These are phyloP conservation scores for Serilophus lunatus DNA, from an alignment of 2,113 vertebrate genomes.

Conservation along the genomic window DNA sequence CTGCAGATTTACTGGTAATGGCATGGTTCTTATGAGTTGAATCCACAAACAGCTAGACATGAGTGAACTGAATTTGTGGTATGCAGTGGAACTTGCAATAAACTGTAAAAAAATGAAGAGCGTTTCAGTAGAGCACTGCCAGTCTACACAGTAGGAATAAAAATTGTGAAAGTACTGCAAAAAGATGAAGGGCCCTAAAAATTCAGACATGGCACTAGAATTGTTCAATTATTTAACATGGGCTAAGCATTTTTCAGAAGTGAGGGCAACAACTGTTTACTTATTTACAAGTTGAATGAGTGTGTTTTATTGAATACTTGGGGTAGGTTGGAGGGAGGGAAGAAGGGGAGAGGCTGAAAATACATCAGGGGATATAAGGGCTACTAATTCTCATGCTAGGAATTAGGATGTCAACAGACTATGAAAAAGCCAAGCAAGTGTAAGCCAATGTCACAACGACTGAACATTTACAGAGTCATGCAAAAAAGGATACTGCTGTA, in stretches of 20 bases:
- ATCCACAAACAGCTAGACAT: constrained; percentile 82
- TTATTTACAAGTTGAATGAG: constrained; percentile 29
- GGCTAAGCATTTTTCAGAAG: constrained; percentile 4
- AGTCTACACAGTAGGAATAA: constrained; percentile 65
- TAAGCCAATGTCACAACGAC: constrained; percentile 88
- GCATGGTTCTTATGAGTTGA: constrained; percentile 79
- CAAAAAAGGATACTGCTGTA: constrained; percentile 81
- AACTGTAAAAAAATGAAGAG: constrained; percentile 82
- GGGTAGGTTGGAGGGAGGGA: background rate
- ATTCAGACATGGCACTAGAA: constrained; percentile 58
- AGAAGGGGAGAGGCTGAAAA: constrained; percentile 50
- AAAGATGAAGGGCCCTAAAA: constrained; percentile 64
- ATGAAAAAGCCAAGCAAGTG: constrained; percentile 94
- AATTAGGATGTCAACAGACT: constrained; percentile 74
- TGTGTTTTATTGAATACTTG: constrained; percentile 37
- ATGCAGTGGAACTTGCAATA: constrained; percentile 83
- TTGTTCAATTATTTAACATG: constrained; percentile 14
- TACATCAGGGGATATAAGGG: constrained; percentile 72
- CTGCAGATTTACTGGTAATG: background rate
- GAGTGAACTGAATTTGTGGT: constrained; percentile 79
- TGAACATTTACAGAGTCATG: constrained; percentile 84
- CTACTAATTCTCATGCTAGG: constrained; percentile 80
- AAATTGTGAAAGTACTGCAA: constrained; percentile 61
- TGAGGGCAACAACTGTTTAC: constrained; percentile 60
- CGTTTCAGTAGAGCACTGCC: constrained; percentile 77